Evolutionary conservation across 2,113 vertebrate species (phyloP).

Genomic region (Coptodon rendalli): DNA sequence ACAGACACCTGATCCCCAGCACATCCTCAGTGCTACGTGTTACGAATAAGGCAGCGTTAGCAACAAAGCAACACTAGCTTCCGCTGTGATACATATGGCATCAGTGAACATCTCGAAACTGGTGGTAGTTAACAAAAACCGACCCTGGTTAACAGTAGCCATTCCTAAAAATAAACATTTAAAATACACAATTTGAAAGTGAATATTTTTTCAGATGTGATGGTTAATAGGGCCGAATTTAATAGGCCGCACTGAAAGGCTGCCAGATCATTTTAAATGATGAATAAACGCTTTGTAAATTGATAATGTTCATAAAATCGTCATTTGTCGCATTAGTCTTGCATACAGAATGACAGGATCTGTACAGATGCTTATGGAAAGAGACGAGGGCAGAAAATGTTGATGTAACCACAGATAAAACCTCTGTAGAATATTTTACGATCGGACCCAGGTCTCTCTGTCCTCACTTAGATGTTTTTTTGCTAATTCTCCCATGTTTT

Average conservation of each 20-base stretch:
- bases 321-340: background rate
- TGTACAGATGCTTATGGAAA: background rate
- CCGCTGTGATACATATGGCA: background rate
- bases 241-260: rapidly evolving
- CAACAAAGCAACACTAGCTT: background rate
- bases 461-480: background rate
- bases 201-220: background rate
- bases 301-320: background rate
- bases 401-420: background rate
- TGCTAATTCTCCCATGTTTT: background rate
- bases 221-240: background rate
- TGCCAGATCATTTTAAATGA: rapidly evolving
- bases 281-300: background rate
- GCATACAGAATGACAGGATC: background rate
- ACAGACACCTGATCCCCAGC: background rate
- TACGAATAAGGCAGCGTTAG: background rate
- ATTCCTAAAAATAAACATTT: background rate
- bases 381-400: background rate
- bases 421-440: background rate
- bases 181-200: background rate
- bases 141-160: background rate
- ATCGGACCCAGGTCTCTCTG: no score
- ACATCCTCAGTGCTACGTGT: background rate
- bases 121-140: background rate
- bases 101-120: background rate